Evolutionary conservation across 2,888 invertebrate genomes (phyloP), one percentile per base, ranked within the genome.

Genomic region (Tachystola acroxantha): DNA sequence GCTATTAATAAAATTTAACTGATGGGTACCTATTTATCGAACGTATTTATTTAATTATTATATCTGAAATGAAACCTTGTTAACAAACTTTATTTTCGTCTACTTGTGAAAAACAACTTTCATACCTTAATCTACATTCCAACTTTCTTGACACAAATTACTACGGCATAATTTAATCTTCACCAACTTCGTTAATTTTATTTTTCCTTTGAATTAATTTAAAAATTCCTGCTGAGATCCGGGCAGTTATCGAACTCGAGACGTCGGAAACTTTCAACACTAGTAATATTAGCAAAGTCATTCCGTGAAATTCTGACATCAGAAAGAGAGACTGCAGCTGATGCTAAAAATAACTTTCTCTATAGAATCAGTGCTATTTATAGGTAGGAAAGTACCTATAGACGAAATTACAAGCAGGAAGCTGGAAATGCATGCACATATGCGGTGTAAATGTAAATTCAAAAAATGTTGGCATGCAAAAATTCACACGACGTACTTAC

Each of bases 141-240:
- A 72, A 77, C 63, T 78, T 76, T 66, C 70, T 65, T 64, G 67
- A 75, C 77, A 77, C 72, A 76, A 80, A 77, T 77, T 77, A 79
- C 75, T 64, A 64, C 66, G 63, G 64, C 71, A 70, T 79, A 80
- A 81, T 81, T 80, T 75, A 77, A 81, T 80, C 68, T 72, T 60
- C 64, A 53, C 64, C 62, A 74, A 81, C 72, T 80, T 78, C 67
- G 69, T 70, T 78, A 80, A 84, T 80, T 82, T 78, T 75, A 81
- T 81, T 81, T 80, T 81, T 79, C 74, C 74, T 74, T 74, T 77
- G 72, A 81, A 81, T 81, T 80, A 80, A 82, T 82, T 82, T 78
- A 77, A 81, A 78, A 82, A 81, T 82, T 82, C 80, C 72, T 67
- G 58, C 70, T 57, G 68, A 68, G 72, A 74, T 73, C 71, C 70